Evolutionary conservation across 2,797 vertebrate species (phyloP).

Genomic region (Myoxocephalus aenaeus): DNA sequence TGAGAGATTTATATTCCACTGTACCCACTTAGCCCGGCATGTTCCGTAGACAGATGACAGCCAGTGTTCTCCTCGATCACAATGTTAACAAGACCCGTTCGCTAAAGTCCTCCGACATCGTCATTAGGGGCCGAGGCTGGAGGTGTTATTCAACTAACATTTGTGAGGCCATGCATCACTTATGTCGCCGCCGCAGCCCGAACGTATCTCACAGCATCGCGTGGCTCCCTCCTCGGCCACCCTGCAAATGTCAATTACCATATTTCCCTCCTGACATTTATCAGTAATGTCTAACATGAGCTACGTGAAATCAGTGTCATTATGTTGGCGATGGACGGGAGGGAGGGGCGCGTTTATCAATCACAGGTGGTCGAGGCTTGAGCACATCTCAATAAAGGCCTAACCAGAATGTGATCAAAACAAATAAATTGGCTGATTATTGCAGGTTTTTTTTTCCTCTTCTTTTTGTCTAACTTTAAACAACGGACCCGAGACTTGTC

Average conservation of each 20-base stretch:
- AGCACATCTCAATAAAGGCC: slow-evolving; percentile 72
- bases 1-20: slow-evolving; percentile 19
- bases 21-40: slow-evolving; percentile 32
- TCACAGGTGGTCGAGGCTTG: slow-evolving; percentile 48
- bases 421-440: slow-evolving; percentile 58
- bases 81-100: slow-evolving; percentile 72
- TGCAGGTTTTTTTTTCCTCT: not conserved
- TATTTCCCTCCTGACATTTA: slow-evolving; percentile 90
- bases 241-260: slow-evolving; percentile 93
- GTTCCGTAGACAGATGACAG: slow-evolving; percentile 43
- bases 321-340: slow-evolving; percentile 74
- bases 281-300: slow-evolving; percentile 88
- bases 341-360: slow-evolving; percentile 53
- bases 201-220: slow-evolving; percentile 81
- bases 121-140: slow-evolving; percentile 78
- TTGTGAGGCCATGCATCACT: slow-evolving; percentile 89
- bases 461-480: not conserved
- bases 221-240: slow-evolving; percentile 77
- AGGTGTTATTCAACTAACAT: slow-evolving; percentile 92
- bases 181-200: slow-evolving; percentile 76
- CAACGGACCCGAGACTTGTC: slow-evolving; percentile 8
- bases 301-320: slow-evolving; percentile 83
- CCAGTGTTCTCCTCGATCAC: slow-evolving; percentile 61
- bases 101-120: slow-evolving; percentile 75
- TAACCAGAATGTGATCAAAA: slow-evolving; percentile 60